Conservation (phyloP, 2,797 vertebrate species). For the Bothrops alternatus region DNA sequence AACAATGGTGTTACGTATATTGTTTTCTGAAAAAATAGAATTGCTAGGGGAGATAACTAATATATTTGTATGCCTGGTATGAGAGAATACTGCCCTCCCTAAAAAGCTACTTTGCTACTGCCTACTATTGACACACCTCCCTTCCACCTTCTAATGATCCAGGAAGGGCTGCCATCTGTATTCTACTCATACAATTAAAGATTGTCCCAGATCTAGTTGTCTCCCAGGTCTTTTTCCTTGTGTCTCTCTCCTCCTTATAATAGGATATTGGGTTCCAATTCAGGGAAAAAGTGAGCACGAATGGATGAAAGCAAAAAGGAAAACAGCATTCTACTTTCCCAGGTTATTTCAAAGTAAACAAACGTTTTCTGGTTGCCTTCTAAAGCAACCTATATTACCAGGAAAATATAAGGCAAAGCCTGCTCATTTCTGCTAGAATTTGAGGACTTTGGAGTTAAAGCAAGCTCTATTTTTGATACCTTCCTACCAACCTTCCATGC, state of each 20-base stretch:
- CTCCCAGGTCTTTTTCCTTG: not conserved
- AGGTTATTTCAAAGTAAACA: not conserved
- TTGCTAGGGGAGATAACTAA: not conserved
- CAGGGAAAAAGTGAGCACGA: not conserved
- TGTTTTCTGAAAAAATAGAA: not conserved
- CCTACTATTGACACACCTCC: not conserved
- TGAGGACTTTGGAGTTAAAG: not conserved
- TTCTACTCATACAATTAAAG: not conserved
- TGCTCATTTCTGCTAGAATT: not conserved
- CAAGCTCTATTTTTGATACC: not conserved
- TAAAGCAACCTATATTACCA: not conserved
- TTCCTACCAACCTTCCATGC: not conserved
- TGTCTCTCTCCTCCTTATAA: not conserved
- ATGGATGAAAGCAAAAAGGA: not conserved
- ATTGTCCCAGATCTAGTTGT: not conserved
- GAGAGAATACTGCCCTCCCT: not conserved
- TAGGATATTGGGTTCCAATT: not conserved
- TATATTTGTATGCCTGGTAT: not conserved
- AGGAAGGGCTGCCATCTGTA: not conserved
- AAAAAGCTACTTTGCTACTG: not conserved
- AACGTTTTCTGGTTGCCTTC: not conserved
- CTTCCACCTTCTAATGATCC: not conserved
- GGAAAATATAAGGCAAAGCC: not conserved
- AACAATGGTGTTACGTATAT: not conserved
- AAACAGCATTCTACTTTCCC: not conserved